Evolutionary conservation across 2,113 vertebrate species (phyloP), one percentile per base, ranked within the genome.

Genomic region (Phocoena sinus): DNA sequence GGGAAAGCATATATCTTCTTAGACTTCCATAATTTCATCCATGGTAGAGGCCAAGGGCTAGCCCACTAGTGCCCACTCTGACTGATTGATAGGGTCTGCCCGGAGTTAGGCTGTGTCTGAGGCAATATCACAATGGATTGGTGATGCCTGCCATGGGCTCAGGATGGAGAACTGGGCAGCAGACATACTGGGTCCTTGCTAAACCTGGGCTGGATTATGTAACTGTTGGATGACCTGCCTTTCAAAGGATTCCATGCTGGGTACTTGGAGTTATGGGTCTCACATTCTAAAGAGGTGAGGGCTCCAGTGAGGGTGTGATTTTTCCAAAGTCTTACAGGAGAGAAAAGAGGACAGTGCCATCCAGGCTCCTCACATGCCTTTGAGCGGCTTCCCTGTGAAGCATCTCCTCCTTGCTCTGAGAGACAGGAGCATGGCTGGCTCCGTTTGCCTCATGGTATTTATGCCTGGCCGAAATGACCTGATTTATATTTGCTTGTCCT

Each of bases 361-460:
- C 1, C 10, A 44, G 44, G 4, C 26, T 36, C 7, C 26, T 65
- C 60, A 8, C 12, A 17, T 4, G 70, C 25, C 21, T 53, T 38
- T 15, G 8, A 62, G n/a, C 20, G 53, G 38, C 33, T 89, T 86
- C 60, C 73, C 25, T 60, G 7, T 2, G 25, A 26, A 60, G 13
- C 3, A 1, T 28, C 4, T 62, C 9, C 4, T 62, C 3, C 7
- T 23, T 8, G 62, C 8, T 17, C 63, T 36, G 18, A 74, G 56
- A 47, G 68, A 17, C 21, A 36, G n/a, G 44, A n/a, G 17, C 23
- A 5, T 53, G 41, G 18, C 2, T 0, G 3, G 3, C 0, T 25
- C 36, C 21, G 1, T 73, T 44, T 60, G 82, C 77, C 83, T 91
- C 33, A 1, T 1, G 5, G 25, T 12, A 10, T 0, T 0, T 0